A percentile compares a stretch with the other conserved stretches of the same genome.
phyloP scores from a whole-genome alignment of 2,888 invertebrate species.

The Brassicogethes aeneus region DNA sequence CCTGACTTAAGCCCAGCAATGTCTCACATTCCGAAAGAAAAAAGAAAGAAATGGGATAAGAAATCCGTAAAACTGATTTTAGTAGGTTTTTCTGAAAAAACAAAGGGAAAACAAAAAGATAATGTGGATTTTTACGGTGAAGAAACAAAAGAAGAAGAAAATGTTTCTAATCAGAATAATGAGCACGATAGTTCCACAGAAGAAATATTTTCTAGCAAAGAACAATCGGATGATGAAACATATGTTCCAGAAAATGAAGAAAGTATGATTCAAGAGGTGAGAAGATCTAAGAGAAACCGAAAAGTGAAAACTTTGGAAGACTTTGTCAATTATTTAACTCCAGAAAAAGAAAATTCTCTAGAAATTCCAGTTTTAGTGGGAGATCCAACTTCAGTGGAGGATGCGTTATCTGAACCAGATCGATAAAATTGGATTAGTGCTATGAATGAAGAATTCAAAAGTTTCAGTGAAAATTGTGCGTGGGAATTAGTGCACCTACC shows the following conservation, averaged over 20 bases:
- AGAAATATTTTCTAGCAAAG: neutral
- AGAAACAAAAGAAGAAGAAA: neutral
- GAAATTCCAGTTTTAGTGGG: constrained; percentile 4
- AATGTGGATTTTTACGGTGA: neutral
- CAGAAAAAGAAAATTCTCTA: neutral
- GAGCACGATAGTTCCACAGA: neutral
- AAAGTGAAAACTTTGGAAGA: neutral
- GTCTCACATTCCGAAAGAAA: constrained; percentile 8
- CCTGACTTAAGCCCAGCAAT: constrained; percentile 2
- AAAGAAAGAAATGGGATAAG: constrained; percentile 4
- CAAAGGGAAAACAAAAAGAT: constrained; percentile 4
- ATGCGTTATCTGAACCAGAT: neutral
- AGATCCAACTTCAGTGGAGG: constrained; percentile 1
- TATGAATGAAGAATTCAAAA: neutral
- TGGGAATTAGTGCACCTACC: constrained; percentile 7
- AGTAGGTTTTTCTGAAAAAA: constrained; percentile 6
- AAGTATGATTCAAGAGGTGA: neutral
- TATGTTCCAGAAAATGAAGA: neutral
- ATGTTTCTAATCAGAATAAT: neutral
- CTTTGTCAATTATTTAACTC: neutral
- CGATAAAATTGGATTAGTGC: neutral
- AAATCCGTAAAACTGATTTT: constrained; percentile 5
- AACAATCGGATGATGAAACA: neutral
- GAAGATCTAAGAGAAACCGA: neutral
- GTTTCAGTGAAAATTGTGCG: constrained; percentile 4